These are phyloP conservation scores for Electrona antarctica DNA, from an alignment of 2,113 vertebrate genomes.

Conservation along the genomic window DNA sequence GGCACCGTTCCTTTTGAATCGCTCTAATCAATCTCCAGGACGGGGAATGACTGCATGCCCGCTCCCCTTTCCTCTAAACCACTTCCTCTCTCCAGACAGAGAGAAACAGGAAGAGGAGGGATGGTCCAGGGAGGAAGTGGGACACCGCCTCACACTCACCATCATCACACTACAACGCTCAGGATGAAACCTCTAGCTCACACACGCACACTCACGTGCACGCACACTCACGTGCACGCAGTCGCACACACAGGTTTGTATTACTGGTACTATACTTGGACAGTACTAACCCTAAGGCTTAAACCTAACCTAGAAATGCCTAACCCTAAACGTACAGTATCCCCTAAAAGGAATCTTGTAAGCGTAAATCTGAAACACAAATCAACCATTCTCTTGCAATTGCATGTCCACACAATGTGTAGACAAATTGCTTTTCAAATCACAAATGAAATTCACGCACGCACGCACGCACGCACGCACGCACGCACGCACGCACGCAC, in stretches of 20 bases:
- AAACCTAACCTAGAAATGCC: too few species aligned
- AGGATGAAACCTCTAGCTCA: too few species aligned
- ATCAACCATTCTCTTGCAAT: too few species aligned
- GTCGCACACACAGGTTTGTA: not conserved
- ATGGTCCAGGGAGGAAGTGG: slow-evolving; percentile 49
- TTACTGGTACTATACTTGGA: not conserved
- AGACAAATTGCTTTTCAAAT: too few species aligned
- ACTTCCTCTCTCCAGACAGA: slow-evolving; percentile 30
- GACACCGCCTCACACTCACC: slow-evolving; percentile 22
- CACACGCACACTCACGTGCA: not conserved
- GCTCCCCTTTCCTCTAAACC: slow-evolving; percentile 44
- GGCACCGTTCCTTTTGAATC: slow-evolving; percentile 17
- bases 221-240: not conserved
- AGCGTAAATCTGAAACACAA: too few species aligned
- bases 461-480: slow-evolving; percentile 4
- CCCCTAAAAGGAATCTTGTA: too few species aligned
- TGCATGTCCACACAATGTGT: too few species aligned
- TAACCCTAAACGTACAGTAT: too few species aligned
- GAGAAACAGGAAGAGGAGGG: slow-evolving; percentile 55
- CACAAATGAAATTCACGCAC: not conserved
- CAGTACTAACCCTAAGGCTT: not conserved
- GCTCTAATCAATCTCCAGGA: slow-evolving; percentile 34
- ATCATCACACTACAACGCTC: slow-evolving; percentile 7
- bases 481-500: slow-evolving; percentile 7
- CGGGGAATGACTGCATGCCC: slow-evolving; percentile 29